Base-by-base conservation (phyloP, 2,797 vertebrate genomes). In the Gymnoscopelus microlampas region DNA sequence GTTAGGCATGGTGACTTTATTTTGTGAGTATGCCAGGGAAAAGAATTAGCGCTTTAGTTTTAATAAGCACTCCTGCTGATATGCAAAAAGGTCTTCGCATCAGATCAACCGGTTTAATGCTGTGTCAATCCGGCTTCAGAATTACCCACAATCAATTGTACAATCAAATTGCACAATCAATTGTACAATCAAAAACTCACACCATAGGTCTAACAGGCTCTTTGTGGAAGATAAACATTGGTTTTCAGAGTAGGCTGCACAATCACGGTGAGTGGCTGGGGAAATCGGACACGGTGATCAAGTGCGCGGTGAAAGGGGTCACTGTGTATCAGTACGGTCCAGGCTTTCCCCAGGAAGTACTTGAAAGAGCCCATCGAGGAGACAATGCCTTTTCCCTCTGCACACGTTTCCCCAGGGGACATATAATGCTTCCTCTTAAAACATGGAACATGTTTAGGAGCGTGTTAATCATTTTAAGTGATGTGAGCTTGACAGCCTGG, bases 341-440 rank as follows among this genome's bases (percentile, higher is more conserved):
- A 91, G 89, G 71, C 82, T 88, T 94, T 94, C 92, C 90, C 81
- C 87, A 91, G 94, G 94, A 95, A 95, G 91, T 92, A 94, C 83
- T 94, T 92, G 79, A 91, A 92, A 91, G 84, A 50, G 71, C 62
- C 78, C 71, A 84, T 84, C 83, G 79, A 88, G 15, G 79, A 89
- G 88, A 91, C 91, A 90, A 85, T 89, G 72, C 69, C 57, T 77
- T 86, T 93, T 87, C 90, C 84, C 78, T 80, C 65, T 62, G 50
- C 56, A 67, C 83, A 84, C 66, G 63, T 87, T 88, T 92, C 89
- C 90, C 83, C 62, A 0, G 68, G 86, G 87, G 83, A 87, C 75
- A 68, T 69, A 85, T 81, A 89, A 87, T 74, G 80, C 70, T 91
- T 93, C 88, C 89, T 87, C 55, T 77, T 66, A 68, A 80, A 77